Base-by-base conservation (phyloP, 2,797 vertebrate genomes). In the Zenarchopterus dispar region DNA sequence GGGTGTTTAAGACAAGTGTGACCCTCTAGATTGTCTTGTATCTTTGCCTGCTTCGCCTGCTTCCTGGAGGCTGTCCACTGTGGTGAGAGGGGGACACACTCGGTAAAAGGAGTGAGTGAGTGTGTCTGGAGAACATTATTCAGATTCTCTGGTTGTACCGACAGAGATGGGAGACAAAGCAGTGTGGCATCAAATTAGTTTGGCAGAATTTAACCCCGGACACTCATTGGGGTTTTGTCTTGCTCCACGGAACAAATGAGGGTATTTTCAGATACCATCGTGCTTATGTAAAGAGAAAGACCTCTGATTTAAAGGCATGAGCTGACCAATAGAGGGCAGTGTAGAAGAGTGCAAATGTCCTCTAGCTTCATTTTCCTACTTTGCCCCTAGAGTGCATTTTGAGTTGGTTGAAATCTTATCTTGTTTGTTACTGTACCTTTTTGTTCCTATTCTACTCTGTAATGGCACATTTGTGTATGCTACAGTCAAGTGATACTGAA, bases 71-170 rank as follows among this genome's bases (percentile, higher is more conserved):
- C 71, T 56, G 64, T 60, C 11, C 82, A 75, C 68, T 19, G 58
- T 18, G 52, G 68, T 36, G 59, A 80, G 50, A 64, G 72, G 72
- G 44, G 49, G 5, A 60, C 23, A 43, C 33, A 51, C 39, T 19
- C 46, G 57, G 33, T 8, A 24, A 11, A 52, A 3, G 31, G 11
- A 55, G 13, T 42, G 62, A 55, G 70, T 70, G 73, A 43, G 58
- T 26, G 39, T 26, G 77, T 91, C 91, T 93, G 92, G 92, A 91
- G 92, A 86, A 78, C 85, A 91, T 92, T 92, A 89, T 77, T 84
- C 58, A 45, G 82, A 92, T 91, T 92, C 86, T 84, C 73, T 81
- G 73, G 36, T 16, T 4, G 16, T 39, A 39, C 36, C 16, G 36
- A 13, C 13, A 39, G 13, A 15, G 36, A 39, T 15, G 16, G 11